Conservation (phyloP, 2,888 invertebrate species). For the Stenurella melanura region DNA sequence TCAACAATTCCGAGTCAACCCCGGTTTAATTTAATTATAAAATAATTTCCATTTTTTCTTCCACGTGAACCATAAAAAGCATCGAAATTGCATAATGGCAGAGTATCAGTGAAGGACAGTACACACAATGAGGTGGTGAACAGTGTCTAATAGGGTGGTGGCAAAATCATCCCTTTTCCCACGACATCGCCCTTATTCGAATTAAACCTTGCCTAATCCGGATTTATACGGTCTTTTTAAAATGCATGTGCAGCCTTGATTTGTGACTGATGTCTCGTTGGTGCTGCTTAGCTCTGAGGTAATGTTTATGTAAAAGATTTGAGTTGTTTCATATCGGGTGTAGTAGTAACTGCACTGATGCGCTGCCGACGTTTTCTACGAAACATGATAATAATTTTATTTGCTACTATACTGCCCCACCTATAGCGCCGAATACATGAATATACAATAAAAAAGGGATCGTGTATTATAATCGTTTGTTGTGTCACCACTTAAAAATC, state of each 20-base stretch:
- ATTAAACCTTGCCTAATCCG: constrained; percentile 55
- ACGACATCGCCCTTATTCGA: constrained; percentile 61
- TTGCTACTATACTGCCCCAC: too few relatives aligned
- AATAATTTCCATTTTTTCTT: constrained; percentile 54
- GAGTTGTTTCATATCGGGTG: not conserved
- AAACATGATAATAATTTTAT: too few relatives aligned
- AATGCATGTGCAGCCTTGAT: constrained; percentile 49
- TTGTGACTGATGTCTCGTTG: constrained; percentile 47
- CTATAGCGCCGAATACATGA: too few relatives aligned
- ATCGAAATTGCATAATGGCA: constrained; percentile 51
- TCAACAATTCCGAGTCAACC: constrained; percentile 45
- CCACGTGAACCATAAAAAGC: constrained; percentile 51
- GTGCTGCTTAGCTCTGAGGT: not conserved
- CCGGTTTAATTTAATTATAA: constrained; percentile 53
- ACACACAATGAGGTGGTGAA: constrained; percentile 61
- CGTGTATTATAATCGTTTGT: too few relatives aligned
- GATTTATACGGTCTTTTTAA: constrained; percentile 57
- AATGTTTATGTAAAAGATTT: constrained; percentile 4
- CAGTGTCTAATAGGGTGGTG: constrained; percentile 60
- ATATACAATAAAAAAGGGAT: too few relatives aligned
- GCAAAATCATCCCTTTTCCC: constrained; percentile 62
- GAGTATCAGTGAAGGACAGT: constrained; percentile 46
- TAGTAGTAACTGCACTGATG: too few relatives aligned
- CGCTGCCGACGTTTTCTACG: too few relatives aligned
- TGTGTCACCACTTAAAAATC: too few relatives aligned